Base-by-base conservation (phyloP, 2,888 invertebrate genomes). In the Trichogramma dendrolimi region DNA sequence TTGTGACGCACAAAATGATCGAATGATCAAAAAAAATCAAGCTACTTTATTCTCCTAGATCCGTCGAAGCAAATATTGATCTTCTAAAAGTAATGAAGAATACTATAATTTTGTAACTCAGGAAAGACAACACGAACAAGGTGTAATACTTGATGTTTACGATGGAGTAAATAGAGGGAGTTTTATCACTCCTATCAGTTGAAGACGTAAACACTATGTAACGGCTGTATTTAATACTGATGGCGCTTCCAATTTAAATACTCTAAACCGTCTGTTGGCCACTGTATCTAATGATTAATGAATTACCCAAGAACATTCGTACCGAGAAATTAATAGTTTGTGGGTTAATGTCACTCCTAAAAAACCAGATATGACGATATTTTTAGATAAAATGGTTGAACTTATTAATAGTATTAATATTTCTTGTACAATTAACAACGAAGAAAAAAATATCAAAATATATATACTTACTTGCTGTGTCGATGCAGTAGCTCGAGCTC, bases 261-360 rank as follows among this genome's bases (percentile, higher is more conserved):
- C 6, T 60, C 51, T 0, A 7, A 49, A 27, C 52, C 51, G 14
- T 61, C 56, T 10, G 56, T 46, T 61, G 56, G 61, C 61, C 61
- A 5, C 6, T 61, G 6, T 61, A 50, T 11, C 10, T 56, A 6
- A 55, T 61, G 61, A 7, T 61, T 5, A 61, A 61, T 40, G 56
- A 61, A 55, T 11, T 61, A 43, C 55, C 46, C 8, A 40, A 50
- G 11, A 6, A 51, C 7, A n/a, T 49, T 0, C 10, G 56, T 55
- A 61, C 27, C 4, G 40, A 7, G 4, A 54, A 60, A 48, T 49
- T 60, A 10, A 38, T 60, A 10, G n/a, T 38, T 8, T 47, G 47
- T 48, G 54, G 53, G 41, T 54, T 60, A 27, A n/a, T 6, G 60
- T 60, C 10, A 54, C 4, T 5, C 53, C n/a, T 49, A 5, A 42